These are phyloP conservation scores for Xestia rhomboidea DNA, from an alignment of 2,888 invertebrate genomes.

Conservation along the genomic window DNA sequence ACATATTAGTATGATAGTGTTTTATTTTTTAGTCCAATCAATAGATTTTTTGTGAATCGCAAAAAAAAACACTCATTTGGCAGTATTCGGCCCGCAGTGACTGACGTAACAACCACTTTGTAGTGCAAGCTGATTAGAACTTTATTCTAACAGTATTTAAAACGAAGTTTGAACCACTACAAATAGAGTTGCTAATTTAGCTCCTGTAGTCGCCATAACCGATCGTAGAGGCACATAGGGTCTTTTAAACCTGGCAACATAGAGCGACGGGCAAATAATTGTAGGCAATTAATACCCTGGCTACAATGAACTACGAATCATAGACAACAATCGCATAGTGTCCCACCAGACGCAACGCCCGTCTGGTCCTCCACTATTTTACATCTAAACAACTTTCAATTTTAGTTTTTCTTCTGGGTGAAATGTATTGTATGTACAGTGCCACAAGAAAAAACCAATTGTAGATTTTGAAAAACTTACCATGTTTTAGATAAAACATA, in stretches of 20 bases:
- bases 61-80: too few species aligned
- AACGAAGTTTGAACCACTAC: too few species aligned
- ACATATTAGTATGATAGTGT: too few species aligned
- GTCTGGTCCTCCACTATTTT: neutral
- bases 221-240: neutral
- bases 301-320: neutral
- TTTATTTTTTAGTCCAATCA: too few species aligned
- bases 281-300: neutral
- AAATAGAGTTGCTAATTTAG: too few species aligned
- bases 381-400: neutral
- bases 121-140: too few species aligned
- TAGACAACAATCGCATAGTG: neutral
- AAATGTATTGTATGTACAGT: neutral
- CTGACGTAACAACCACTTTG: too few species aligned
- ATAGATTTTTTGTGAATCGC: too few species aligned
- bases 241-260: neutral
- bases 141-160: too few species aligned
- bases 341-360: neutral
- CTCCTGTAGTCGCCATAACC: too few species aligned
- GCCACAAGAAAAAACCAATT: slow-evolving; percentile 19
- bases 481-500: neutral
- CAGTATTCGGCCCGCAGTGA: too few species aligned
- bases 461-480: slow-evolving; percentile 32
- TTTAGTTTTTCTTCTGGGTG: neutral
- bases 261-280: neutral